Evolutionary conservation across 2,113 vertebrate species (phyloP), one percentile per base, ranked within the genome.

Genomic region (Eretmodus cyanostictus): DNA sequence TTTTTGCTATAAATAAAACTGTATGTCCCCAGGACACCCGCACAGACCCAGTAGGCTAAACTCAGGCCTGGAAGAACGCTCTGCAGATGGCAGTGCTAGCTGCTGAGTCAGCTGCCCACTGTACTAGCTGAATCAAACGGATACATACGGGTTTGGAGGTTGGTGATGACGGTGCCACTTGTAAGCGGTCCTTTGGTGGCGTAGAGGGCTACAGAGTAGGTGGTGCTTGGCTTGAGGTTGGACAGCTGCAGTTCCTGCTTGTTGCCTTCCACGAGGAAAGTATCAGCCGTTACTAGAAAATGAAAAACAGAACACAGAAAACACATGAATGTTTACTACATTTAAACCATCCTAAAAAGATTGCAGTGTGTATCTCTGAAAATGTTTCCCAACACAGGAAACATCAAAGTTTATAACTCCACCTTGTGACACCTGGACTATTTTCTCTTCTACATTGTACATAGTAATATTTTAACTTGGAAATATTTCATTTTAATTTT

Each of bases 91-190:
- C 86, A 81, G 40, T n/a, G 63, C 45, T 40, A 80, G 80, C 63
- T 24, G 54, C 55, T 11, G 54, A 85, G 49, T 59, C 78, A 71
- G 22, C 1, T 5, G 2, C 85, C 11, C 14, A 79, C 40, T 81
- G 36, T 5, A 34, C 22, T 1, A 42, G 86, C 85, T 81, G 45
- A 83, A 81, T 83, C 38, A 90, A 84, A 86, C 14, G 12, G 38
- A 31, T 63, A 89, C 99, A 1, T 97, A 99, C 99, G 96, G 76
- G 99, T 99, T 17, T 97, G 97, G 83, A 99, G 98, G 94, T 97
- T 99, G 92, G 97, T 96, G 91, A 96, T 96, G 92, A 98, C 92
- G 6, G 97, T 97, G 85, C 97, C 97, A 42, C 98, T 99, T 92
- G 97, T 97, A 71, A 99, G 96, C 8, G 98, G 97, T 22, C 98